Evolutionary conservation across 2,113 vertebrate genomes (phyloP), one percentile per base, ranked within the genome.

Genomic region (Ancistrus triradiatus): DNA sequence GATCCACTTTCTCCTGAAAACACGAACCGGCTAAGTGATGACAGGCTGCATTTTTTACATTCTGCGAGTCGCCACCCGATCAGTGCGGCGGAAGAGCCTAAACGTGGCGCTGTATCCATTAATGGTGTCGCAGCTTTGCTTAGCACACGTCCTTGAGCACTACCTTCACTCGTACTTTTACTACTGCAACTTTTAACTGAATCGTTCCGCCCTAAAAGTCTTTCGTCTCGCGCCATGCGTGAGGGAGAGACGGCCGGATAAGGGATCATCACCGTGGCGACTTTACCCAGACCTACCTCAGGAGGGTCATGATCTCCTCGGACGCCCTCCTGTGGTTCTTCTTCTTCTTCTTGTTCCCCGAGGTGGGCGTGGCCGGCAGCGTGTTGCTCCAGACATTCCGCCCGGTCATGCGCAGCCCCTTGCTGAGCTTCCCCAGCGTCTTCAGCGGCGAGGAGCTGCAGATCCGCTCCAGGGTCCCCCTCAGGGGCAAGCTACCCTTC

Each of bases 401-500:
- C 33, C 86, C 84, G 0, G 87, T 87, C 56, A 85, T 84, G 63
- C 88, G 84, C 3, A 90, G 81, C 10, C 82, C 55, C 62, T 89
- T 90, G 28, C 85, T 84, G 43, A 87, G 68, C 63, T 90, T 91
- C 33, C 88, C 88, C 2, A 91, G 80, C 7, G 88, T 90, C 63
- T 90, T 91, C 59, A 96, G 87, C 0, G 92, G 88, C 0, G 91
- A 87, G 24, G 90, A 79, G 7, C 91, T 89, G 31, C 85, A 92
- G 73, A 96, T 81, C 25, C 88, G 82, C 74, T 93, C 92, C 76
- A 95, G 81, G 2, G 93, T 95, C 49, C 91, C 92, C 0, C 63
- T 88, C 60, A 70, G 84, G 15, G 84, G 86, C 58, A 53, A 89
- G 68, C 71, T 74, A 11, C 71, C 78, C 35, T 84, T 85, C 1